Evolutionary conservation across 2,113 vertebrate genomes (phyloP).

Genomic region (Formicarius rufipectus): DNA sequence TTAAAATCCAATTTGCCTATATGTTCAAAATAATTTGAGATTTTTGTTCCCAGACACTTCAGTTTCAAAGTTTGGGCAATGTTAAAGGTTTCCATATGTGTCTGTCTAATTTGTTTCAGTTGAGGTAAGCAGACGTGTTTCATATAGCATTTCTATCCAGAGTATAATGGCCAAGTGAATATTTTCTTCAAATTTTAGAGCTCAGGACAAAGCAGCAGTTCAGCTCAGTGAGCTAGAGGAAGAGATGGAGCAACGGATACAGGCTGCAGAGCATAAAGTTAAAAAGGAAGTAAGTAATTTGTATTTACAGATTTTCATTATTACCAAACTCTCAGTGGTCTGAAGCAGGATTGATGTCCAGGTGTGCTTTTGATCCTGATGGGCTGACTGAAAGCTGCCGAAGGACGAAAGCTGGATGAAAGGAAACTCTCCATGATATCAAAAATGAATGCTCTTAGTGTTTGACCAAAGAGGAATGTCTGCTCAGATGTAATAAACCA

Average conservation of each 20-base stretch:
- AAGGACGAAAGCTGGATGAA: background rate
- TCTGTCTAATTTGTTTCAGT: background rate
- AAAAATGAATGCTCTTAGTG: background rate
- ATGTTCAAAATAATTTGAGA: background rate
- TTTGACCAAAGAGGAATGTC: background rate
- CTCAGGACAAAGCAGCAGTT: constrained; percentile 92
- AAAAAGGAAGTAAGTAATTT: constrained; percentile 82
- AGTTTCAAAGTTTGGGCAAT: background rate
- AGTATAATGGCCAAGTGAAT: background rate
- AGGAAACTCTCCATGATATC: background rate
- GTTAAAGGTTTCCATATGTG: background rate
- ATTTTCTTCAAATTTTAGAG: constrained; percentile 75
- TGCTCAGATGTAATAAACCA: background rate
- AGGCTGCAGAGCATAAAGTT: constrained; percentile 82
- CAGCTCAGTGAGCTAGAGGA: constrained; percentile 94
- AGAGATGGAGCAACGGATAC: constrained; percentile 95
- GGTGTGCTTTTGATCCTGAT: background rate
- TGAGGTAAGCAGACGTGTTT: background rate
- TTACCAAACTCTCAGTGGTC: background rate
- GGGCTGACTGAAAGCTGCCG: background rate
- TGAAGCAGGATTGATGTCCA: background rate
- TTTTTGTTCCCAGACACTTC: background rate
- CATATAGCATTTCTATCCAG: background rate
- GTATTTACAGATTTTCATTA: background rate
- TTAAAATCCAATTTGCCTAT: background rate